Evolutionary conservation across 2,113 vertebrate species (phyloP).

Genomic region (Cebus imitator): DNA sequence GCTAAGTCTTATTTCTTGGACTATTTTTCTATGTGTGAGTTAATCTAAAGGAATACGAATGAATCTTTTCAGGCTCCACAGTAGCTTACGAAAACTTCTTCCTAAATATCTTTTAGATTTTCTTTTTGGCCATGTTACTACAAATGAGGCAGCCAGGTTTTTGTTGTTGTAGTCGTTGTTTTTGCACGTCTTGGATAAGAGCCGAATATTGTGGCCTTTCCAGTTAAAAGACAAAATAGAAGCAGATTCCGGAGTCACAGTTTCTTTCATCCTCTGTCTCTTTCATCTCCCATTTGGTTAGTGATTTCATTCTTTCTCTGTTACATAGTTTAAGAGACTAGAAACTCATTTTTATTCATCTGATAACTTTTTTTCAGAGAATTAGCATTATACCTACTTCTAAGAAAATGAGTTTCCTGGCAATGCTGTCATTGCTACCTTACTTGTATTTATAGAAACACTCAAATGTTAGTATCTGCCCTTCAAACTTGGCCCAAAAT

Average conservation of each 20-base stretch:
- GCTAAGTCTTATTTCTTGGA: constrained; percentile 11
- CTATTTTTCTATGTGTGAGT: constrained; percentile 3
- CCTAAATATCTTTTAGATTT: neutral
- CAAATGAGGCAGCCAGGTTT: neutral
- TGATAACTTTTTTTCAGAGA: neutral
- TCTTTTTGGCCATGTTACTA: neutral
- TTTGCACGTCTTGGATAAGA: neutral
- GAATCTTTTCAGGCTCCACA: neutral
- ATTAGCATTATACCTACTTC: neutral
- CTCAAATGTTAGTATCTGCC: neutral
- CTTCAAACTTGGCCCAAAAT: neutral
- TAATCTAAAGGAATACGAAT: neutral
- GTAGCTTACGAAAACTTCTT: neutral
- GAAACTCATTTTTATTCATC: neutral
- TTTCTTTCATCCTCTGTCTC: neutral
- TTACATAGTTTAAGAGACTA: neutral
- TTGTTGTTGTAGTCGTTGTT: neutral
- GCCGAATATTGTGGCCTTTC: neutral
- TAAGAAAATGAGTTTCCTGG: neutral
- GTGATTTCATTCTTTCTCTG: neutral
- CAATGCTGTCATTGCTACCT: neutral
- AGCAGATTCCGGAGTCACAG: neutral
- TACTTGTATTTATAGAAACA: neutral
- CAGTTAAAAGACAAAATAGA: neutral
- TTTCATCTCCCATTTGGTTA: neutral